Evolutionary conservation across 2,888 invertebrate species (phyloP).

Genomic region (Eugnorisma glareosa): DNA sequence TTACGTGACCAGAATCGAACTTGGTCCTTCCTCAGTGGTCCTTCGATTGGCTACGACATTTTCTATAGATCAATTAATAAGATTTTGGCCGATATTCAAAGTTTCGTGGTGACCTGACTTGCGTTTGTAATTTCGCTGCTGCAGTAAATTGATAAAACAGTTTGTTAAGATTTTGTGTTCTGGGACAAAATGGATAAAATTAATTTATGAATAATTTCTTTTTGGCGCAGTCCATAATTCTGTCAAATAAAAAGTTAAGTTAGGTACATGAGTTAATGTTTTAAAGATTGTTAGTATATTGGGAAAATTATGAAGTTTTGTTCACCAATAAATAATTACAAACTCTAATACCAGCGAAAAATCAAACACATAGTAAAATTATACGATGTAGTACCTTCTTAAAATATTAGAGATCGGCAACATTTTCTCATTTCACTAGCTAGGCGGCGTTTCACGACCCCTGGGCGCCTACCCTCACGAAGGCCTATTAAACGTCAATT

Average conservation of each 20-base stretch:
- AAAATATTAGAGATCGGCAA: constrained; percentile 25
- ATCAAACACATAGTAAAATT: not conserved
- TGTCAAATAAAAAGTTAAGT: not conserved
- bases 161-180: constrained; percentile 7
- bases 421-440: constrained; percentile 31
- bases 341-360: not conserved
- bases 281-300: no score
- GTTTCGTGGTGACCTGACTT: constrained; percentile 21
- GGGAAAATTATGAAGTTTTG: no score
- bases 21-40: constrained; percentile 7
- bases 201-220: not conserved
- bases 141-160: not conserved
- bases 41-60: constrained; percentile 43
- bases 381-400: not conserved
- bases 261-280: no score
- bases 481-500: constrained; percentile 59
- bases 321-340: no score
- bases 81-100: constrained; percentile 35
- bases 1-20: constrained; percentile 68
- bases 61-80: constrained; percentile 50
- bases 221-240: not conserved
- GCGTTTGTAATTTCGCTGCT: constrained; percentile 29
- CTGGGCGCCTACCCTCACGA: constrained; percentile 22
- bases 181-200: not conserved
- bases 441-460: constrained; percentile 17